Evolutionary conservation across 2,888 invertebrate genomes (phyloP), one percentile per base, ranked within the genome.

Genomic region (Corbicula japonica): DNA sequence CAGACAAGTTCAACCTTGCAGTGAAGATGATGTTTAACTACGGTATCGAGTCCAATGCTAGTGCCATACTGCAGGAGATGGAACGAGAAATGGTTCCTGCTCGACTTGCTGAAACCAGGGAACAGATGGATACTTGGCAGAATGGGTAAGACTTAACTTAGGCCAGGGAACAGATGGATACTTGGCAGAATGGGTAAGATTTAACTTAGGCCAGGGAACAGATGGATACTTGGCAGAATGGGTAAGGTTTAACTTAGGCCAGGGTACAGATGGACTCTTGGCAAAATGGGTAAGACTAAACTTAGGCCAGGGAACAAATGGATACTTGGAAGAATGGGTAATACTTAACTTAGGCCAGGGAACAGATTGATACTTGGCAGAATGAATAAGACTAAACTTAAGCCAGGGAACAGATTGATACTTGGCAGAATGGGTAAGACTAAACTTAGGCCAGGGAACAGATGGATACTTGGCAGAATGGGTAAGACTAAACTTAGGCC

Each of bases 21-120:
- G 94, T 98, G 23, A 98, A 98, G 94, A 96, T 98, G 96, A 96
- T 98, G 96, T 98, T 97, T 90, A 98, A 98, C 93, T 98, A 97
- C 91, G 96, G 97, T 86, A 96, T 96, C 3, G 96, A 97, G 91
- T 97, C 97, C 23, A 97, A 96, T 92, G 96, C 97, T 0, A 94
- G 95, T 85, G 95, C 96, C 23, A 97, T 98, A 84, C 93, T 97
- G 85, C 95, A 95, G 66, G 96, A 96, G 5, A 97, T 97, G 97
- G 95, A 96, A 88, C 95, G 96, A 77, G 97, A 98, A 94, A 96
- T 96, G 15, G 95, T 97, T 6, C 97, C 97, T 12, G 88, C 93
- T 12, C 72, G 83, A 30, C 38, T 75, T 28, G 50, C 71, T 8
- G 54, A 70, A 21, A 30, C 61, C n/a, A 63, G 74, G 23, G 78